Conservation (phyloP, 2,888 invertebrate species). For the Drepana falcataria region DNA sequence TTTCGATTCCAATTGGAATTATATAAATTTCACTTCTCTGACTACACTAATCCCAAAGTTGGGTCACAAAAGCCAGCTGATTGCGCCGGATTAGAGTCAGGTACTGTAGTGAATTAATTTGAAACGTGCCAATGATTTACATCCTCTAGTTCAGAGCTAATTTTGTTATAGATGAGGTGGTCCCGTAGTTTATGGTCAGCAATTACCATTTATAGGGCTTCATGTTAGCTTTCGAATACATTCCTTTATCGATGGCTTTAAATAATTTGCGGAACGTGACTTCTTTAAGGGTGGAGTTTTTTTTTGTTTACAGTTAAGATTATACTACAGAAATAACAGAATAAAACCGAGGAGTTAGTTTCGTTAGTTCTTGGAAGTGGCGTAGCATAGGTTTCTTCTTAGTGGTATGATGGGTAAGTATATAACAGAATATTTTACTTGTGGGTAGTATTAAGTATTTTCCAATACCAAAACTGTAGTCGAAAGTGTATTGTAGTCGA, state of each 20-base stretch:
- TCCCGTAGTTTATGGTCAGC: constrained; percentile 41
- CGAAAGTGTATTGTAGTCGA: no score
- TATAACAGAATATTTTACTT: no score
- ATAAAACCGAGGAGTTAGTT: no score
- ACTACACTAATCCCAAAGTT: constrained; percentile 16
- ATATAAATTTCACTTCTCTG: constrained; percentile 1
- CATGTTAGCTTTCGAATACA: constrained; percentile 7
- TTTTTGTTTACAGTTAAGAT: no score
- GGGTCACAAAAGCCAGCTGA: constrained; percentile 51
- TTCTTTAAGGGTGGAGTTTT: no score
- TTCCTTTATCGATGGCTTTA: not conserved
- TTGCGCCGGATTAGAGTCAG: constrained; percentile 50
- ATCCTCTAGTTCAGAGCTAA: constrained; percentile 48
- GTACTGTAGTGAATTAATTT: constrained; percentile 61
- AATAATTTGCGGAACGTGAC: no score
- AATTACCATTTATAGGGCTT: constrained; percentile 46
- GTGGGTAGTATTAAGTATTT: no score
- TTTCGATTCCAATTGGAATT: constrained; percentile 1
- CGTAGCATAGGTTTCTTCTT: no score
- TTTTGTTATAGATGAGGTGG: constrained; percentile 55
- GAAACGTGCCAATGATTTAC: constrained; percentile 68
- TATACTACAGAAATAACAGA: no score
- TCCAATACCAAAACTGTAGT: no score
- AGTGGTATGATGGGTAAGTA: no score
- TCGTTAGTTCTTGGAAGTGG: no score